Evolutionary conservation across 2,113 vertebrate genomes (phyloP).

Genomic region (Prietella phreatophila): DNA sequence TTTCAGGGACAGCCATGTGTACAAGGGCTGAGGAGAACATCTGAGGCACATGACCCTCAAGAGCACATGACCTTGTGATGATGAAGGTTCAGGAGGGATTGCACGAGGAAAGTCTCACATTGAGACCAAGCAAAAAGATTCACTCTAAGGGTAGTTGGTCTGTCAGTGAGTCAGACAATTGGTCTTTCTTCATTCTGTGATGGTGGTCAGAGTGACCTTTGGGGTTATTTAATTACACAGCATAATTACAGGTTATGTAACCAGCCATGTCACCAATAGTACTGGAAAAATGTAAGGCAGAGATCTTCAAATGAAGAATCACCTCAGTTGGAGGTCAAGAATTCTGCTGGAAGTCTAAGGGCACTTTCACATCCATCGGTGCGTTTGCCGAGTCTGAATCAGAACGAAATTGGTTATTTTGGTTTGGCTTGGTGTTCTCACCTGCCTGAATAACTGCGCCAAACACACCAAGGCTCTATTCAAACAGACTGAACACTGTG

Average conservation of each 20-base stretch:
- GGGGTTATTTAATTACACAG: slow-evolving; percentile 2
- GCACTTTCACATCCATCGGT: not conserved
- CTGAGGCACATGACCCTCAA: slow-evolving; percentile 22
- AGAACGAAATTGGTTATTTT: not conserved
- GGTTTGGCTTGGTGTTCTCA: not conserved
- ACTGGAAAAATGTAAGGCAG: not conserved
- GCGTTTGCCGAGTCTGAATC: not conserved
- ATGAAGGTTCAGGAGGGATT: not conserved
- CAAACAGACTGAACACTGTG: not conserved
- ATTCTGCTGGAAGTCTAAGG: not conserved
- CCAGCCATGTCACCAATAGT: not conserved
- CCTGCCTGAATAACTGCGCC: not conserved
- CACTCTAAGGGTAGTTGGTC: not conserved
- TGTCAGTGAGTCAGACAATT: not conserved
- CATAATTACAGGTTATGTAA: slow-evolving; percentile 5
- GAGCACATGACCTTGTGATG: not conserved
- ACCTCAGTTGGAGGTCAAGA: not conserved
- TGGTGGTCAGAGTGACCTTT: not conserved
- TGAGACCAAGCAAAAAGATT: not conserved
- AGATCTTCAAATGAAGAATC: not conserved
- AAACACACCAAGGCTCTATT: not conserved
- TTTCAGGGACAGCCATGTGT: slow-evolving; percentile 11
- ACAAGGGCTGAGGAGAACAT: slow-evolving; percentile 20
- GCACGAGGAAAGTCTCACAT: too few species aligned
- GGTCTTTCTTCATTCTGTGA: not conserved